phyloP scores from a whole-genome alignment of 2,797 vertebrate genomes.

The Sebastes minor region DNA sequence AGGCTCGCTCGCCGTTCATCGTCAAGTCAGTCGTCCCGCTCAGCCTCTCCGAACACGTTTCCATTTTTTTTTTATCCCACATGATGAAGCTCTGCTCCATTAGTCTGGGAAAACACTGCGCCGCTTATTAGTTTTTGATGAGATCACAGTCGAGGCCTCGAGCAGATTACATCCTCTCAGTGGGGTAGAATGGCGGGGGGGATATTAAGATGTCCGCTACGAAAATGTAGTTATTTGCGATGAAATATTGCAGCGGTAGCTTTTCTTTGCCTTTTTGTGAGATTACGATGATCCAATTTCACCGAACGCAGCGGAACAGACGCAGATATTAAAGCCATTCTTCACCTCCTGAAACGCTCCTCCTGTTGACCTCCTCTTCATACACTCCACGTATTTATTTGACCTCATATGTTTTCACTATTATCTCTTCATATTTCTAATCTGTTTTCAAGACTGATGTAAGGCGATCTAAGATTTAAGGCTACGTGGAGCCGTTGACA shows the following conservation, averaged over 20 bases:
- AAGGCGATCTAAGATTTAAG: neutral
- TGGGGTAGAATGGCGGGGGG: neutral
- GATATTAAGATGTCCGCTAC: slow-evolving; percentile 14
- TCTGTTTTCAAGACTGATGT: neutral
- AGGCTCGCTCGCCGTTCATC: slow-evolving; percentile 89
- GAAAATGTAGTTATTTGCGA: slow-evolving; percentile 36
- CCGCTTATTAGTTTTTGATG: slow-evolving; percentile 55
- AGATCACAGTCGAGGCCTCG: slow-evolving; percentile 35
- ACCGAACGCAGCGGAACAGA: neutral
- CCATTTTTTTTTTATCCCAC: neutral
- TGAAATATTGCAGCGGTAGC: slow-evolving; percentile 33
- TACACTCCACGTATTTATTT: neutral
- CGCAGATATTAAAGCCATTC: slow-evolving; percentile 60
- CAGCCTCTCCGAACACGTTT: neutral
- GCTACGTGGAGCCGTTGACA: neutral
- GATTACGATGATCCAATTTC: slow-evolving; percentile 36
- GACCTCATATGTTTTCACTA: neutral
- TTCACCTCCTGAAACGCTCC: slow-evolving; percentile 22
- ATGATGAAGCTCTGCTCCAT: slow-evolving; percentile 24
- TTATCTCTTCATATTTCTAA: slow-evolving; percentile 6
- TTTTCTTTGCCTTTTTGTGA: slow-evolving; percentile 28
- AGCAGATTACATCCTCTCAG: slow-evolving; percentile 30
- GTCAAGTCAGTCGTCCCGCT: slow-evolving; percentile 85
- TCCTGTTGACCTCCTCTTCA: slow-evolving; percentile 9
- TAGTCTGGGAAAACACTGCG: slow-evolving; percentile 15